These are phyloP conservation scores for Alfaro cultratus DNA, from an alignment of 2,797 vertebrate genomes.

Conservation along the genomic window DNA sequence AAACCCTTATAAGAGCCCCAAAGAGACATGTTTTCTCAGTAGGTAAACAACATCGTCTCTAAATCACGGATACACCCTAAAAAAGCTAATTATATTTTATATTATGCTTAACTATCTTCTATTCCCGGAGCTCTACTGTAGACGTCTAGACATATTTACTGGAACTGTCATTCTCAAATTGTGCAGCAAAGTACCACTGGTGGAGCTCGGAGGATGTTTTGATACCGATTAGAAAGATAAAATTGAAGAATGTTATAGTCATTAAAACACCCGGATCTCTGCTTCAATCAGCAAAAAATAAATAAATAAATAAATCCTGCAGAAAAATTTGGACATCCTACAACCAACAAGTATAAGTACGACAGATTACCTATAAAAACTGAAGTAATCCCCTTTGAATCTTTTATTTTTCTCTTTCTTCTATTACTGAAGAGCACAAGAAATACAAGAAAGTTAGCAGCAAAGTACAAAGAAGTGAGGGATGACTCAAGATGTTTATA, in stretches of 20 bases:
- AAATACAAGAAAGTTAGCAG: neutral
- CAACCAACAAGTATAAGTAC: neutral
- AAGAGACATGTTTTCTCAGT: neutral
- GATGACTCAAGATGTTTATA: neutral
- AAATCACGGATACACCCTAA: neutral
- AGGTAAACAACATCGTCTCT: neutral
- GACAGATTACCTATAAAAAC: neutral
- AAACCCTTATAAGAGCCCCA: slow-evolving; percentile 8
- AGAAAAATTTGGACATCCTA: neutral
- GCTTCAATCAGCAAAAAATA: neutral
- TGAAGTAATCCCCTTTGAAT: neutral
- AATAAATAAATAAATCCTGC: no score
- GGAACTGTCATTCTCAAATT: neutral
- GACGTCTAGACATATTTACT: neutral
- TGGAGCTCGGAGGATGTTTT: neutral
- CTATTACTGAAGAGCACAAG: neutral
- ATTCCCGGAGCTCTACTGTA: neutral
- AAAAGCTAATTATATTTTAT: neutral
- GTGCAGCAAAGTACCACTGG: no score
- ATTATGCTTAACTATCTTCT: neutral
- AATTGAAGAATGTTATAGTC: neutral
- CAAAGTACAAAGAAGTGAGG: neutral
- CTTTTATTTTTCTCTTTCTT: neutral
- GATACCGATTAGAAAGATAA: neutral
- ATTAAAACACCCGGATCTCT: neutral